phyloP scores from a whole-genome alignment of 2,888 invertebrate genomes.

The Andrena camellia region DNA sequence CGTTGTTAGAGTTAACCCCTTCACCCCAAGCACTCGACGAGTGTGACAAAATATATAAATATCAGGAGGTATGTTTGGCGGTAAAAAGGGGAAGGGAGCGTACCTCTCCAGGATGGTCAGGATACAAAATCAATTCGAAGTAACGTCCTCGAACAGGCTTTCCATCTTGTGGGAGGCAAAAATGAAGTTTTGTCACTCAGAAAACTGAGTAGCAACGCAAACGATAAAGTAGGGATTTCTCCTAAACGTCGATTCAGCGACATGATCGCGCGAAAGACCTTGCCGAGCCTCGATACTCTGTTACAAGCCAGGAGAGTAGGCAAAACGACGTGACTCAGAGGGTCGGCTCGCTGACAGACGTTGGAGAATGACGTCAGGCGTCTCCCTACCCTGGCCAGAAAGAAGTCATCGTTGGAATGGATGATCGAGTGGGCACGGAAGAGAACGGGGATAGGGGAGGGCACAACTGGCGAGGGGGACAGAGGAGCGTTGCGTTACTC shows the following conservation, averaged over 20 bases:
- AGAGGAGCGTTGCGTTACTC: conserved; percentile 70
- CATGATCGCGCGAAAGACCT: conserved; percentile 52
- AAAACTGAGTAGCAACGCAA: background rate
- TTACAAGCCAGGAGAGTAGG: conserved; percentile 59
- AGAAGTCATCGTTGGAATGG: conserved; percentile 81
- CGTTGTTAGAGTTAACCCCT: background rate
- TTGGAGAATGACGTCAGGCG: conserved; percentile 81
- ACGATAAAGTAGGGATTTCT: conserved; percentile 13
- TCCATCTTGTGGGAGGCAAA: background rate
- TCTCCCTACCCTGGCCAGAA: conserved; percentile 73
- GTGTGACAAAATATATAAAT: too few relatives aligned
- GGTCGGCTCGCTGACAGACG: conserved; percentile 80
- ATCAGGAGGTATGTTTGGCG: too few relatives aligned
- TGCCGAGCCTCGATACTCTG: conserved; percentile 46
- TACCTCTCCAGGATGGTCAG: background rate
- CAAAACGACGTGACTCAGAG: conserved; percentile 81
- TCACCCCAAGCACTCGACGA: too few relatives aligned
- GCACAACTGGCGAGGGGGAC: conserved; percentile 52
- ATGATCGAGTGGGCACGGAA: conserved; percentile 67
- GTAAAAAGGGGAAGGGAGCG: background rate
- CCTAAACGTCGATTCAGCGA: conserved; percentile 11
- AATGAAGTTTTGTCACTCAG: background rate
- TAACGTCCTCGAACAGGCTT: background rate
- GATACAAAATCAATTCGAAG: too few relatives aligned
- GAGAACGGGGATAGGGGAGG: conserved; percentile 39